Evolutionary conservation across 2,113 vertebrate species (phyloP).

Genomic region (Dunckerocampus dactyliophorus): DNA sequence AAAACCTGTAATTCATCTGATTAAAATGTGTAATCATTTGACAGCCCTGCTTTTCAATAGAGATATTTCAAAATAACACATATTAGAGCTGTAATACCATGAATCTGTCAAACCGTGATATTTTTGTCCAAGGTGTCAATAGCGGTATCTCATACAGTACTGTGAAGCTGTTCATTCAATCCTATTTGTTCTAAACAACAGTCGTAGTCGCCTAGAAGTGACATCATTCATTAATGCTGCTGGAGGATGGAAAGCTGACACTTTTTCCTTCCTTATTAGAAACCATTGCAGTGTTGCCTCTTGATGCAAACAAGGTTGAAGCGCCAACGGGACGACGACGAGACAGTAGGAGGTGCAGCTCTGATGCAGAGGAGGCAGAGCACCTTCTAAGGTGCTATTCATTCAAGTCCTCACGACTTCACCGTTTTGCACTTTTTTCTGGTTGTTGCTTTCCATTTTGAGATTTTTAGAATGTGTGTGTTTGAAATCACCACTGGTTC

Average conservation of each 20-base stretch:
- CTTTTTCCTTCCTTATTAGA: not conserved
- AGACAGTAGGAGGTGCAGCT: not conserved
- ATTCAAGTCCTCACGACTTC: not conserved
- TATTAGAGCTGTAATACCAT: too few species aligned
- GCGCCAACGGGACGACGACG: not conserved
- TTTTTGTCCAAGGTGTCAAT: too few species aligned
- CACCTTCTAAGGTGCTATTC: not conserved
- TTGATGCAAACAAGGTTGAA: not conserved
- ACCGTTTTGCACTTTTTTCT: not conserved
- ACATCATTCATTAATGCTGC: slow-evolving; percentile 2
- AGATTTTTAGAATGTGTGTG: not conserved
- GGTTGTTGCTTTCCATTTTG: not conserved
- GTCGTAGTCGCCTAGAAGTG: not conserved
- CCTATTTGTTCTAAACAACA: slow-evolving; percentile 1
- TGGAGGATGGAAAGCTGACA: not conserved
- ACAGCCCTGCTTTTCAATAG: too few species aligned
- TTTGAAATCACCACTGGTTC: slow-evolving; percentile 24
- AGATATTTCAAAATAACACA: too few species aligned
- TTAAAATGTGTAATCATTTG: too few species aligned
- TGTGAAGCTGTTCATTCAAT: too few species aligned
- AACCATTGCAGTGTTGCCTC: not conserved
- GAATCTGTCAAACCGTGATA: too few species aligned
- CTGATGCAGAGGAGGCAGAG: not conserved
- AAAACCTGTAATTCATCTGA: too few species aligned
- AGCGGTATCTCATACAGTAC: too few species aligned